Evolutionary conservation across 2,888 invertebrate species (phyloP).

Genomic region (Drosophila monieri): DNA sequence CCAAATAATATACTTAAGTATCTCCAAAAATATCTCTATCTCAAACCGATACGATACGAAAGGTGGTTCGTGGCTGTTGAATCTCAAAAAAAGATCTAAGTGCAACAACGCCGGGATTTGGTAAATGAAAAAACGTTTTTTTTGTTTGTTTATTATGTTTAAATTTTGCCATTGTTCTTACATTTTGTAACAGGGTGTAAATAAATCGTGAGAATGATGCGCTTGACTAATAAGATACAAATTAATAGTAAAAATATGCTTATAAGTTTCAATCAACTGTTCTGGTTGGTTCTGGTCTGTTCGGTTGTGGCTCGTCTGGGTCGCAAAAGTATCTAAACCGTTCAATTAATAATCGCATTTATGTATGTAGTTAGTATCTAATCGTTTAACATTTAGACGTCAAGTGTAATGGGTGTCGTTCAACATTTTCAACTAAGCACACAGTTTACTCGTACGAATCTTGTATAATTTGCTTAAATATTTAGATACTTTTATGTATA

Average conservation of each 20-base stretch:
- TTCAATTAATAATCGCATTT: constrained; percentile 18
- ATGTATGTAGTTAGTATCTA: constrained; percentile 15
- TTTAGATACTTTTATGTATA: constrained; percentile 46
- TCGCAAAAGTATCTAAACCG: constrained; percentile 51
- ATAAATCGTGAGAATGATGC: constrained; percentile 77
- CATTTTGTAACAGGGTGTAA: constrained; percentile 77
- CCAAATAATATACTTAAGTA: constrained; percentile 37
- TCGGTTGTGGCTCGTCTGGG: constrained; percentile 30
- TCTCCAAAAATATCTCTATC: constrained; percentile 28
- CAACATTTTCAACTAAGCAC: constrained; percentile 57
- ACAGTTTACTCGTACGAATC: constrained; percentile 45
- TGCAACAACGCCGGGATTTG: constrained; percentile 57
- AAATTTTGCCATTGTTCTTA: constrained; percentile 59
- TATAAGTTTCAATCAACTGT: constrained; percentile 22
- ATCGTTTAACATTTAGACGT: constrained; percentile 47
- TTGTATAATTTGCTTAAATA: constrained; percentile 63
- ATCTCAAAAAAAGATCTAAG: constrained; percentile 56
- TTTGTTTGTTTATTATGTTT: constrained; percentile 61
- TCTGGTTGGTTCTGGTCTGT: constrained; percentile 26
- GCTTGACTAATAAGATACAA: constrained; percentile 64
- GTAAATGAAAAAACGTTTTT: constrained; percentile 71
- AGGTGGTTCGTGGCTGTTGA: constrained; percentile 39
- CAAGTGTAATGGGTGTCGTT: constrained; percentile 26
- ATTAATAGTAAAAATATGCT: constrained; percentile 56
- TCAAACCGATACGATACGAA: constrained; percentile 47